These are phyloP conservation scores for Urocyon cinereoargenteus DNA, from an alignment of 2,797 vertebrate genomes.

Conservation along the genomic window DNA sequence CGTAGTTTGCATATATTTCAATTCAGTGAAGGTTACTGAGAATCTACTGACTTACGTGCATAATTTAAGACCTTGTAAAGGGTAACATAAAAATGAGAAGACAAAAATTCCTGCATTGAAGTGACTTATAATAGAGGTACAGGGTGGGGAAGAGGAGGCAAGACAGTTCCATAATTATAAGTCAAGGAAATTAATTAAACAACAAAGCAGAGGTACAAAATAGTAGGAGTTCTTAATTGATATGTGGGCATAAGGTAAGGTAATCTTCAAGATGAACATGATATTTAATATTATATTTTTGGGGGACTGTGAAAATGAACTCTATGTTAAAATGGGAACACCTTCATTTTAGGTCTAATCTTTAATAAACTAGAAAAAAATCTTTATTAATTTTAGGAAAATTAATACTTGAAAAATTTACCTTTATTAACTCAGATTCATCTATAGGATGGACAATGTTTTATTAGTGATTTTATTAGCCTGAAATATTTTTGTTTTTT, in stretches of 20 bases:
- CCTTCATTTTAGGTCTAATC: background rate
- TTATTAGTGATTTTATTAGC: background rate
- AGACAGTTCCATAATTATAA: background rate
- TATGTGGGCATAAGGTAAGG: background rate
- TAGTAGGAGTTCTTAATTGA: background rate
- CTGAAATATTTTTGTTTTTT: background rate
- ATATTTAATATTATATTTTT: conserved; percentile 4
- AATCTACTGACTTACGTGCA: background rate
- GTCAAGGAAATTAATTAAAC: background rate
- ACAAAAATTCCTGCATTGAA: background rate
- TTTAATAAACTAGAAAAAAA: background rate
- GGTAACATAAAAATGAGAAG: background rate
- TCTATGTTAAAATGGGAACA: background rate
- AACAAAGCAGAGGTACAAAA: background rate
- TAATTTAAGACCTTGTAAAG: background rate
- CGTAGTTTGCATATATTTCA: background rate
- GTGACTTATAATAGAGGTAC: background rate
- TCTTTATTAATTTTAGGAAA: background rate
- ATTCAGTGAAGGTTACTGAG: background rate
- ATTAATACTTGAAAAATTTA: background rate
- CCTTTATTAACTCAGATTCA: conserved; percentile 13
- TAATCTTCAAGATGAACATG: background rate
- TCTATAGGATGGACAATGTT: background rate
- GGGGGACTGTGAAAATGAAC: background rate
- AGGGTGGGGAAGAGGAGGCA: background rate